Evolutionary conservation across 2,888 invertebrate species (phyloP), one percentile per base, ranked within the genome.

Genomic region (Harmothoe impar): DNA sequence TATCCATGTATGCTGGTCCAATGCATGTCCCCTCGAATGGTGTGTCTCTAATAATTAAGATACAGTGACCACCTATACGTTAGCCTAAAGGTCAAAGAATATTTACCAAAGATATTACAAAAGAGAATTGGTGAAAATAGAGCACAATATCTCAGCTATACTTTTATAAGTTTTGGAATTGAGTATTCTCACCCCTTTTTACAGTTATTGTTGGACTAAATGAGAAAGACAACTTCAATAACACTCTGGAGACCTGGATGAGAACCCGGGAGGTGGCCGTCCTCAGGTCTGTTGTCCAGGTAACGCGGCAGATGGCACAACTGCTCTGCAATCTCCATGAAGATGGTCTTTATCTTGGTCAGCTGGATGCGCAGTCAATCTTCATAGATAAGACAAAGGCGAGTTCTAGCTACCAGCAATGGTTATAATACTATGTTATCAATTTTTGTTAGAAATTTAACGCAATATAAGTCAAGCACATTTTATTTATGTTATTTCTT

Each of bases 301-400:
- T 84, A 12, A 43, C 25, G 3, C 84, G 29, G 0, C 84, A 84
- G 35, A 52, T 84, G 35, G 84, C 84, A 23, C 51, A 23, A n/a
- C 84, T 84, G n/a, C 43, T 84, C 1, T 20, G 20, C 15, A 84
- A 56, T 31, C 88, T 88, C 23, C 88, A 88, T 29, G 25, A 7
- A 3, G 88, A 88, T 88, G 88, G 88, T 0, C 29, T 88, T 52
- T 88, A 88, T 88, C 52, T 88, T 52, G 88, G 88, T 43, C 84
- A 43, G 25, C 84, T 84, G 1, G 84, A 84, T 20, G 7, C 84
- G 3, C 84, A 52, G 84, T 43, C 84, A 20, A 35, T 84, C 23
- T 52, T 43, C 35, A 84, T 84, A 5, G 84, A 52, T 3, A 23
- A 43, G 84, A 52, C 0, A n/a, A 20, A 84, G 43, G 84, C 33